Percentiles rank a stretch among this genome's conserved stretches.
These are phyloP conservation scores for Dromiciops gliroides DNA, from an alignment of 2,113 vertebrate species.

Conservation along the genomic window DNA sequence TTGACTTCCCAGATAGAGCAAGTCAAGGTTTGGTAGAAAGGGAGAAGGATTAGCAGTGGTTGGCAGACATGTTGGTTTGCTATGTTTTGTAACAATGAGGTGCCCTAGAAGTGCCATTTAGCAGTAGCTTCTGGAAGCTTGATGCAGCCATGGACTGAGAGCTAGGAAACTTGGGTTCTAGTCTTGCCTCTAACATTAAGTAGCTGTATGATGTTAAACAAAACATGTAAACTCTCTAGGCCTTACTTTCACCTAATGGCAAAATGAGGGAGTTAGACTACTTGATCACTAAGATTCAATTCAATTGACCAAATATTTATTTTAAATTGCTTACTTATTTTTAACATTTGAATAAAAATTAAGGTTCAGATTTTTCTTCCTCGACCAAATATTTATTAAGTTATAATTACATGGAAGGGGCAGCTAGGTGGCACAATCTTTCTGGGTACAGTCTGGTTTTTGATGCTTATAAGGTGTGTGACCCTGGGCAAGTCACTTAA, in stretches of 20 bases:
- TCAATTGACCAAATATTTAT: too few relatives aligned
- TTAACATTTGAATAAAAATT: too few relatives aligned
- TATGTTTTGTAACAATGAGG: background rate
- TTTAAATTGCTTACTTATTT: too few relatives aligned
- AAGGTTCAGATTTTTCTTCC: too few relatives aligned
- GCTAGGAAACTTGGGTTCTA: background rate
- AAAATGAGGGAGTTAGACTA: background rate
- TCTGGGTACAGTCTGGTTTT: too few relatives aligned
- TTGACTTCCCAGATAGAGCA: background rate
- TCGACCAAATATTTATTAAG: too few relatives aligned
- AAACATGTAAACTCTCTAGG: too few relatives aligned
- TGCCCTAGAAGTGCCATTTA: background rate
- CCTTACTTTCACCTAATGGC: background rate
- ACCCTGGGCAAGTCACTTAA: too few relatives aligned
- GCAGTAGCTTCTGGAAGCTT: background rate
- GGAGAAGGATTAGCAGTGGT: background rate
- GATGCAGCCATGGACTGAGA: background rate
- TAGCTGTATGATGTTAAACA: background rate
- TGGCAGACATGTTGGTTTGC: background rate
- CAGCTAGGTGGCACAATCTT: too few relatives aligned
- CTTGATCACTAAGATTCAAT: background rate
- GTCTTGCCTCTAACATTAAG: background rate
- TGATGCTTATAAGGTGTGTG: too few relatives aligned
- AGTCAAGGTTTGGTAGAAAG: too few relatives aligned
- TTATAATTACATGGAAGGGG: too few relatives aligned